phyloP scores from a whole-genome alignment of 2,888 invertebrate genomes.

The Tetranychus truncatus region DNA sequence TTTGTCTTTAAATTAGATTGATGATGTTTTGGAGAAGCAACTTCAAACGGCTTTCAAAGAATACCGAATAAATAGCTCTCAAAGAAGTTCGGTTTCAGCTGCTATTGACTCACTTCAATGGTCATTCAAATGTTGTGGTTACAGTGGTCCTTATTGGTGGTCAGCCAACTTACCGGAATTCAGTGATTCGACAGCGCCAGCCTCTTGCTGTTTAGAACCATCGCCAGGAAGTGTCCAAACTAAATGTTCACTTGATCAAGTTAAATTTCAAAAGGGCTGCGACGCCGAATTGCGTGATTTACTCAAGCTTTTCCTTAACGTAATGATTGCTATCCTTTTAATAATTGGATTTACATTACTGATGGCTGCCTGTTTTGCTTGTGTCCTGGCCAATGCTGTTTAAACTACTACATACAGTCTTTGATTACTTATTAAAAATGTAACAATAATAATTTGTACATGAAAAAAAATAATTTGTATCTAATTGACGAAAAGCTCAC shows the following conservation, averaged over 20 bases:
- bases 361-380: slow-evolving; percentile 12
- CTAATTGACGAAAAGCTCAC: not conserved
- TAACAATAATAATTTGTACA: not conserved
- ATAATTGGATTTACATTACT: not conserved
- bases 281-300: not conserved
- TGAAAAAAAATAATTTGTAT: not conserved
- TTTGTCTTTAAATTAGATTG: not conserved
- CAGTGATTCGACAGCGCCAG: not conserved
- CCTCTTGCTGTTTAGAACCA: slow-evolving; percentile 7
- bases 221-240: not conserved
- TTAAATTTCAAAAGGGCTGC: not conserved
- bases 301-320: not conserved
- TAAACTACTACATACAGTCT: not conserved
- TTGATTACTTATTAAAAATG: not conserved
- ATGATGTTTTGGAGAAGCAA: not conserved
- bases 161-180: not conserved
- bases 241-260: not conserved
- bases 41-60: not conserved
- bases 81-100: not conserved
- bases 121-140: slow-evolving; percentile 7
- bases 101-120: slow-evolving; percentile 8
- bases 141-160: not conserved
- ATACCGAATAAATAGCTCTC: not conserved
- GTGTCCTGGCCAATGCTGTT: slow-evolving; percentile 2
- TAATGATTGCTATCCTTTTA: not conserved